Conservation (phyloP, 2,888 invertebrate genomes). For the Metacarcinus magister region DNA sequence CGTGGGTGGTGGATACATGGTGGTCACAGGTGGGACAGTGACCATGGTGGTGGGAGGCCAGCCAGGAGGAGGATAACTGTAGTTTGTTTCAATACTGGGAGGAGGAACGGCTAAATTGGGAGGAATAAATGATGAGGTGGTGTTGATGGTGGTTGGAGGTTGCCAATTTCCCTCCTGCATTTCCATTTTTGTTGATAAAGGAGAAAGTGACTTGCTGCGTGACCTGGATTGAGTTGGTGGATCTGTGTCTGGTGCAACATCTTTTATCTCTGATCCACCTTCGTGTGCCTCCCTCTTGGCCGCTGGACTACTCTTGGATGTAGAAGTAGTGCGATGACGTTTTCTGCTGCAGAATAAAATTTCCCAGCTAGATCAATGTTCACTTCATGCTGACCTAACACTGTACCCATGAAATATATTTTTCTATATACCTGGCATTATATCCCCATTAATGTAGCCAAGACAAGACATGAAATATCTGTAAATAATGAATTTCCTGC, state of each 20-base stretch:
- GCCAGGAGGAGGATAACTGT: slow-evolving; percentile 45
- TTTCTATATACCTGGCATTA: too few species aligned
- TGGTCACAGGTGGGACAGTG: background rate
- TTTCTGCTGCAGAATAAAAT: slow-evolving; percentile 43
- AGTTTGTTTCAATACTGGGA: background rate
- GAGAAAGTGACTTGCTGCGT: slow-evolving; percentile 76
- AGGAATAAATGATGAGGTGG: slow-evolving; percentile 66
- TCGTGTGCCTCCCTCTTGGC: background rate
- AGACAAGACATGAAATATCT: too few species aligned
- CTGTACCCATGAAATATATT: too few species aligned
- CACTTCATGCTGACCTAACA: background rate
- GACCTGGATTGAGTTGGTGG: background rate
- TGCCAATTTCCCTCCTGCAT: slow-evolving; percentile 78
- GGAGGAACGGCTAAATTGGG: background rate
- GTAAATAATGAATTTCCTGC: too few species aligned
- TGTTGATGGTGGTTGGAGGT: slow-evolving; percentile 70
- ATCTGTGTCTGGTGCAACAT: background rate
- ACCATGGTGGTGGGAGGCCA: background rate
- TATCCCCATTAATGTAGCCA: too few species aligned
- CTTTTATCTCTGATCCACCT: slow-evolving; percentile 6
- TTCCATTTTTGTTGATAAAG: slow-evolving; percentile 76
- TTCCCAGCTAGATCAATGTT: background rate
- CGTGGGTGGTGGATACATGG: slow-evolving; percentile 17
- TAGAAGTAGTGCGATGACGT: background rate
- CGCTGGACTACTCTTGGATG: slow-evolving; percentile 58